phyloP scores from a whole-genome alignment of 2,113 vertebrate species.

The Polypterus bichir region DNA sequence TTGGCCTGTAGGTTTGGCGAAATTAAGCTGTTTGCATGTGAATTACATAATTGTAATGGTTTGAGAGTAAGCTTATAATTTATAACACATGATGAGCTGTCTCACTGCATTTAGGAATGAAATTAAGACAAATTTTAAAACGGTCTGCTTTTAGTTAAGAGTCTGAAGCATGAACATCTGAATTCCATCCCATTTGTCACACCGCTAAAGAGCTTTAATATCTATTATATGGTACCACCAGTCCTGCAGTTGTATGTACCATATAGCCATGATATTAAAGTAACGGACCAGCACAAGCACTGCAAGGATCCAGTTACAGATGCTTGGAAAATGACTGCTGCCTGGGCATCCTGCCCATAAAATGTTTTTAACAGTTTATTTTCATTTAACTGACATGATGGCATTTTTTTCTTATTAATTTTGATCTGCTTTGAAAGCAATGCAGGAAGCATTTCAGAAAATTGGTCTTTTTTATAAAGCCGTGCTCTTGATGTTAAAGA shows the following conservation, averaged over 20 bases:
- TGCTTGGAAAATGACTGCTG: neutral
- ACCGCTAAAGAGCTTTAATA: conserved; percentile 36
- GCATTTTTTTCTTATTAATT: too few species aligned
- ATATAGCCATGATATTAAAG: neutral
- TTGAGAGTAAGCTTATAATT: conserved; percentile 68
- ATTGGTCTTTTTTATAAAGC: too few species aligned
- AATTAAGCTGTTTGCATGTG: conserved; percentile 66
- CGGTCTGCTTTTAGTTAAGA: conserved; percentile 48
- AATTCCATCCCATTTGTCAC: conserved; percentile 39
- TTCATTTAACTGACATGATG: too few species aligned
- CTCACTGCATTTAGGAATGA: conserved; percentile 56
- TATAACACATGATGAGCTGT: conserved; percentile 66
- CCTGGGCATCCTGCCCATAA: too few species aligned
- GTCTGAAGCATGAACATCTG: conserved; percentile 33
- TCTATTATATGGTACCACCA: conserved; percentile 10
- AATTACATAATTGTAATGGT: conserved; percentile 74
- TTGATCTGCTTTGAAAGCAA: too few species aligned
- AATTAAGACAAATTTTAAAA: conserved; percentile 64
- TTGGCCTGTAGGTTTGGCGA: conserved; percentile 53
- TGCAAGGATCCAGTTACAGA: neutral
- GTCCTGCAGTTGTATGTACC: conserved; percentile 37
- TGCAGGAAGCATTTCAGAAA: too few species aligned
- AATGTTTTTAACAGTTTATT: too few species aligned
- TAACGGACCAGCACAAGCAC: neutral
- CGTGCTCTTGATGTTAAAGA: too few species aligned